Conservation (phyloP, 2,113 vertebrate genomes). For the Microcebus griseorufus region DNA sequence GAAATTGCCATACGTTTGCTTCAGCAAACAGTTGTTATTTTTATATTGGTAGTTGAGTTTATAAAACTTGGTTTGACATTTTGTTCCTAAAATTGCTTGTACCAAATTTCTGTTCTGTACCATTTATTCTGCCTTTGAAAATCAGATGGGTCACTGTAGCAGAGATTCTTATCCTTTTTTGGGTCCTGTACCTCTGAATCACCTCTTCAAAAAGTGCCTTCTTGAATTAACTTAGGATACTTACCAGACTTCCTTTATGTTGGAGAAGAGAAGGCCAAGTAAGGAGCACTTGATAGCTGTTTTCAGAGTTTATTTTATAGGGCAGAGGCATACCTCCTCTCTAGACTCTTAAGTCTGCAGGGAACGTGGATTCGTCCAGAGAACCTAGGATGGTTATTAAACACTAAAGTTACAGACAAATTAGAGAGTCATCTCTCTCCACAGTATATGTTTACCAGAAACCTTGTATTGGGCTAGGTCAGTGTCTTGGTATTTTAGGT, state of each 20-base stretch:
- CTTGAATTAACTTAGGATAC: slow-evolving; percentile 3
- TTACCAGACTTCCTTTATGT: not conserved
- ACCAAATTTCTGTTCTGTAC: slow-evolving; percentile 43
- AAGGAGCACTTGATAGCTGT: not conserved
- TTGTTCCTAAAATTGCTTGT: slow-evolving; percentile 49
- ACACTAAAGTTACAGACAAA: not conserved
- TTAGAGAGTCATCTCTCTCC: not conserved
- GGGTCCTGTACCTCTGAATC: not conserved
- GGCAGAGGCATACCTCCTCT: not conserved
- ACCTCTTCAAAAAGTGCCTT: not conserved
- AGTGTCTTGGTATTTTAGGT: not conserved
- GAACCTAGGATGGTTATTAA: not conserved
- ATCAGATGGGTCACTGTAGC: not conserved
- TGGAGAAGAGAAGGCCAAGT: slow-evolving; percentile 11
- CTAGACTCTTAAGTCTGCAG: not conserved
- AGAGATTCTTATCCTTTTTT: not conserved
- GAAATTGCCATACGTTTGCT: slow-evolving; percentile 30
- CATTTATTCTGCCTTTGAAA: slow-evolving; percentile 6
- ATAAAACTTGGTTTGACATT: slow-evolving; percentile 8
- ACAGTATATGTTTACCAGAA: not conserved
- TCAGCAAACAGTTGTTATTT: slow-evolving; percentile 49
- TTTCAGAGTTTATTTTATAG: slow-evolving; percentile 22
- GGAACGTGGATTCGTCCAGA: not conserved
- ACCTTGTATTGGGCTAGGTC: not conserved
- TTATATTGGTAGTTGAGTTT: slow-evolving; percentile 46